Evolutionary conservation across 2,113 vertebrate species (phyloP), one percentile per base, ranked within the genome.

Genomic region (Tenrec ecaudatus): DNA sequence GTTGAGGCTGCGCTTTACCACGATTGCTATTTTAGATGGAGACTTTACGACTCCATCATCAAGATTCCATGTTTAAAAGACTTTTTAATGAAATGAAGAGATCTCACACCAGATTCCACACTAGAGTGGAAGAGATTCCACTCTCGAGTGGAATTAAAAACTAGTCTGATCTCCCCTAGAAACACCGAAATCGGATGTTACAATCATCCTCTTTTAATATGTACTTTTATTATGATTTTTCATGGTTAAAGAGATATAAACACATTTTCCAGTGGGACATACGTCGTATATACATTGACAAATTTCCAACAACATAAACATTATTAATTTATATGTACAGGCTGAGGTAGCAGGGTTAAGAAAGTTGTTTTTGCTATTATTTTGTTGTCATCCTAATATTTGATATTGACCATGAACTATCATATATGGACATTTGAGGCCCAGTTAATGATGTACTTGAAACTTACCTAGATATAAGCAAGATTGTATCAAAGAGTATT

Each of bases 61-160:
- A 86, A 94, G 86, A 87, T 64, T 75, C 69, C 94, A 57, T 86
- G 38, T 81, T 75, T 86, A 60, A 88, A 92, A 83, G 38, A 57
- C 57, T 69, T 57, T 62, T 86, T 38, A 86, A 78, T 75, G 68
- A 96, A 60, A 84, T 12, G 25, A 22, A 87, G 33, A 91, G 64
- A 91, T 19, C 57, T 62, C 6, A 64, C 25, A 69, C 7, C 57
- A 64, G 1, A n/a, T n/a, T n/a, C n/a, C n/a, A n/a, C n/a, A n/a
- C n/a, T n/a, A n/a, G n/a, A n/a, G n/a, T n/a, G n/a, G n/a, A n/a
- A n/a, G n/a, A n/a, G n/a, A n/a, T n/a, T n/a, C n/a, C n/a, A n/a
- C n/a, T n/a, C n/a, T n/a, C n/a, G n/a, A 31, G 6, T 23, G 27
- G 69, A 87, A 68, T 92, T 66, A 68, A 82, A 79, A 94, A 86